Conservation (phyloP, 2,113 vertebrate species). For the Typhlomys cinereus region DNA sequence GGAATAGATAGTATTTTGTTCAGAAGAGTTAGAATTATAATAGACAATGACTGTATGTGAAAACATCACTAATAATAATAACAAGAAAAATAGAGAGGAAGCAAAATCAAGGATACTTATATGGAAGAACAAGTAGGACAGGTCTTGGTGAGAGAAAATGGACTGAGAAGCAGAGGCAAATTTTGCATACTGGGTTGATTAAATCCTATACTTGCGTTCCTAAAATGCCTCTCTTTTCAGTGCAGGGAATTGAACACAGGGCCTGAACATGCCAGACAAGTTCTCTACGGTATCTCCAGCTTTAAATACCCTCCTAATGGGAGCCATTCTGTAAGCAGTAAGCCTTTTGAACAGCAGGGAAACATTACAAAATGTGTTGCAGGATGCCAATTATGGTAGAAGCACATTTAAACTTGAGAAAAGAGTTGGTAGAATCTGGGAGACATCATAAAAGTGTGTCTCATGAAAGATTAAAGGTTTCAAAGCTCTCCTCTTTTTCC, state of each 20-base stretch:
- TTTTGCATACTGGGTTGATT: neutral
- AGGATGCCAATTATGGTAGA: neutral
- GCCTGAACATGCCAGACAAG: neutral
- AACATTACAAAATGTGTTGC: neutral
- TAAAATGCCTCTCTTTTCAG: neutral
- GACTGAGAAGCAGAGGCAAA: neutral
- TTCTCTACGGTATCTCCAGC: neutral
- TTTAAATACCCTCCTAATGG: neutral
- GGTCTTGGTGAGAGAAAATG: neutral
- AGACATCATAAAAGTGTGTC: neutral
- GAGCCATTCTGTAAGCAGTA: neutral
- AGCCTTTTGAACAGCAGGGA: neutral
- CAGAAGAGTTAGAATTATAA: neutral
- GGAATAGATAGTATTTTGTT: neutral
- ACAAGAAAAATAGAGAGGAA: neutral
- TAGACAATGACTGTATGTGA: neutral
- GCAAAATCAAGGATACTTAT: neutral
- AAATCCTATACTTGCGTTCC: neutral
- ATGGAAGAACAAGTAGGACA: neutral
- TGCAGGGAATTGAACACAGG: neutral
- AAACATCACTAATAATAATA: neutral
- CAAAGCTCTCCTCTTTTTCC: neutral
- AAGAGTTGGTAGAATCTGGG: neutral
- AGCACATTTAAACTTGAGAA: neutral
- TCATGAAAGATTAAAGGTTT: neutral